Base-by-base conservation (phyloP, 2,113 vertebrate species). In the Reinhardtius hippoglossoides region DNA sequence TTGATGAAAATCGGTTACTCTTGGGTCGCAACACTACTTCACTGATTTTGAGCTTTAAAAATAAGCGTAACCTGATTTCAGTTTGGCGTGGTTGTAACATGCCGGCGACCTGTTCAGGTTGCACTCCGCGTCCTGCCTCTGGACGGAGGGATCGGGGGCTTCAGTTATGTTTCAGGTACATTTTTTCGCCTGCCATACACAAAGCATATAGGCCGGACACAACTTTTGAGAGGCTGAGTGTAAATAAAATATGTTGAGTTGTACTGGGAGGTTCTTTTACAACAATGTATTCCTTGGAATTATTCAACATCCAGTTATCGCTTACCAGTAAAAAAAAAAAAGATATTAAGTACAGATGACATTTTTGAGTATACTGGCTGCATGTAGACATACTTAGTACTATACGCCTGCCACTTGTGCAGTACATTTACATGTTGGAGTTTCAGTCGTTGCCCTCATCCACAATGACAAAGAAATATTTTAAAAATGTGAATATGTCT, bases 61-160 rank as follows among this genome's bases (percentile, higher is more conserved):
- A 89, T 82, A 87, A 54, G n/a, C 2, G 0, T 76, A 82, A 80
- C 70, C 80, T 76, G 54, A 80, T 80, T 77, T 57, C 42, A 69
- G 63, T 64, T 50, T 9, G 18, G 12, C 12, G 9, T 3, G 40
- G 10, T 13, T 42, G 40, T 10, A 13, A 13, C 3, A 42, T 7
- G 31, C 6, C 31, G 31, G 31, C 6, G 31, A 10, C 40, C 12
- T 42, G 40, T 42, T 42, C 2, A 3, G 40, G 40, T 42, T 42
- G 10, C 40, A 42, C 40, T 10, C 40, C 0, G 7, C 7, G 35
- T 37, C 6, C 9, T 37, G 35, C 35, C 35, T 37, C 35, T 8
- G 35, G 35, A 37, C 1, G 1, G 7, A 9, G 35, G 35, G 35
- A 37, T 37, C 5, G 35, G 8, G 12, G 9, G 18, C 18, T 48